Percentiles rank a stretch among this genome's conserved stretches.
phyloP scores from a whole-genome alignment of 2,797 vertebrate species.

The Clangula hyemalis region DNA sequence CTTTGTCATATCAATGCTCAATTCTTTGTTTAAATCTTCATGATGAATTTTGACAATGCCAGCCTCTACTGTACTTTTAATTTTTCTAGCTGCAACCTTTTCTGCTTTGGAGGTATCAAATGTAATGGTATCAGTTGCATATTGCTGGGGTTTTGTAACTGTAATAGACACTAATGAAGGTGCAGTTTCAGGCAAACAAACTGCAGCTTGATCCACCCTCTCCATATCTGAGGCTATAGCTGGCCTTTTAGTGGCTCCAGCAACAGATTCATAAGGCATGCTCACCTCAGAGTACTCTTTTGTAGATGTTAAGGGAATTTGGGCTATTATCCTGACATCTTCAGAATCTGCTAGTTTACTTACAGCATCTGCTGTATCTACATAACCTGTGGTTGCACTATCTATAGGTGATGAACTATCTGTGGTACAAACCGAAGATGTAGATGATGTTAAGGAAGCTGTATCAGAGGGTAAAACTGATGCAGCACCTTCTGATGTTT shows the following conservation, averaged over 20 bases:
- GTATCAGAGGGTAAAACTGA: constrained; percentile 75
- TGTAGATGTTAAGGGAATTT: constrained; percentile 60
- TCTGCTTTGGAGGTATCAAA: constrained; percentile 46
- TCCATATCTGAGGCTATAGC: constrained; percentile 45
- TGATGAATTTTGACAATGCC: constrained; percentile 64
- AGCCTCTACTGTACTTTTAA: constrained; percentile 48
- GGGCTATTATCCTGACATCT: constrained; percentile 32
- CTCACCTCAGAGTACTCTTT: constrained; percentile 69
- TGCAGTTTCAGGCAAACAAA: constrained; percentile 79
- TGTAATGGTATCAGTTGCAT: constrained; percentile 20
- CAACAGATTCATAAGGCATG: constrained; percentile 44
- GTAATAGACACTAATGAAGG: constrained; percentile 57
- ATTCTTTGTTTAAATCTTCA: constrained; percentile 68
- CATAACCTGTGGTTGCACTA: constrained; percentile 47
- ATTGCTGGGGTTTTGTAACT: constrained; percentile 25
- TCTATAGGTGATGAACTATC: constrained; percentile 78
- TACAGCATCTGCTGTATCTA: constrained; percentile 56
- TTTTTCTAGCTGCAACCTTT: constrained; percentile 60
- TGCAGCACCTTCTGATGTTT: constrained; percentile 75
- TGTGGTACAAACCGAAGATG: constrained; percentile 77
- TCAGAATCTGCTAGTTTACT: constrained; percentile 69
- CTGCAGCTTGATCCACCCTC: constrained; percentile 77
- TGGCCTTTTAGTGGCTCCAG: not conserved
- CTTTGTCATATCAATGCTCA: constrained; percentile 29
- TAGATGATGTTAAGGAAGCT: constrained; percentile 78